Base-by-base conservation (phyloP, 2,113 vertebrate species). In the Dipodomys merriami region DNA sequence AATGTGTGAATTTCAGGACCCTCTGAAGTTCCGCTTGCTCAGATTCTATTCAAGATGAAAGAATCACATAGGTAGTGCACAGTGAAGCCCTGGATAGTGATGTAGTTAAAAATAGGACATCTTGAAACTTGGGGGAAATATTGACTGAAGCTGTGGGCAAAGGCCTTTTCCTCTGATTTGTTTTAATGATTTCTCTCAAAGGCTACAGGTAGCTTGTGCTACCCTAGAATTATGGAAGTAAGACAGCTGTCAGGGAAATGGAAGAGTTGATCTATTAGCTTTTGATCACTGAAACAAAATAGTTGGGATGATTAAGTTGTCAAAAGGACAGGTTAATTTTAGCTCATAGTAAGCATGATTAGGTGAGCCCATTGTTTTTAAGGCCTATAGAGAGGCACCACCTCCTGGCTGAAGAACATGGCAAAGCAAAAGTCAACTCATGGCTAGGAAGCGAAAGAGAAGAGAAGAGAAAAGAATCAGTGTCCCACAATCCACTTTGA, bases 21-120 rank as follows among this genome's bases (percentile, higher is more conserved):
- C 86, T 95, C 83, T 96, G 96, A 97, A 97, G 95, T 94, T 95
- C 89, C 84, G 82, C 96, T 97, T 97, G 96, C 91, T 90, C 82
- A 76, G 91, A 95, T 97, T 89, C 91, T 79, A 60, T 96, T 97
- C 71, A 93, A 35, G 93, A 94, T 94, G 71, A 97, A 97, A 89
- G 93, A 90, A 94, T 97, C 96, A 93, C 90, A 67, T 86, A 93
- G 92, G 84, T 88, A 91, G 83, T 10, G 20, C 91, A 96, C 93
- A 73, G 30, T 71, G 64, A 53, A 73, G 81, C 71, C 96, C 90
- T 96, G 90, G 60, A 65, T 68, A 76, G 78, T 6, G 29, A 88
- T 27, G 29, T 15, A 10, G 29, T 96, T 97, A 96, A 96, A 97
- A 97, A 96, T 93, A 97, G 96, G 90, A 83, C 94, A 91, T 95